phyloP scores from a whole-genome alignment of 2,888 invertebrate species.

The Scrobipalpa costella region DNA sequence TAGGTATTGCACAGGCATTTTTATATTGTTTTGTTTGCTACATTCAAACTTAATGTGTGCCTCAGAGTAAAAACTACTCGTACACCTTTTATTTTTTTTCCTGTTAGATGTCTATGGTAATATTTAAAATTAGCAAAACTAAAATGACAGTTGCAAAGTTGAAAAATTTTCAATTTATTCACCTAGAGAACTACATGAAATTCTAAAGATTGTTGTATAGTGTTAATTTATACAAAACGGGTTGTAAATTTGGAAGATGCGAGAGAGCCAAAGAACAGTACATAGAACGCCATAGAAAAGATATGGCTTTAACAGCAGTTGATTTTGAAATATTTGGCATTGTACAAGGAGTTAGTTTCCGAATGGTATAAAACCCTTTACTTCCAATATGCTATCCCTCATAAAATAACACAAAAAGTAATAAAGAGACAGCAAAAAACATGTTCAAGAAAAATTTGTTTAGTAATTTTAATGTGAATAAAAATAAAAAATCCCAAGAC shows the following conservation, averaged over 20 bases:
- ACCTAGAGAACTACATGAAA: no score
- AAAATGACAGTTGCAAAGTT: background rate
- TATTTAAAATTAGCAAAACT: background rate
- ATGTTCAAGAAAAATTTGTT: background rate
- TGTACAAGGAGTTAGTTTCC: conserved; percentile 77
- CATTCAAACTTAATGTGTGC: no score
- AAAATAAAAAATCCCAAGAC: background rate
- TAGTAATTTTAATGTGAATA: background rate
- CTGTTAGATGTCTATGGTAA: background rate
- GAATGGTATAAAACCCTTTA: conserved; percentile 56
- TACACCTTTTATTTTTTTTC: background rate
- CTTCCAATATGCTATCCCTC: background rate
- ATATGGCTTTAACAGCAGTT: background rate
- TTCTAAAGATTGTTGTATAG: background rate
- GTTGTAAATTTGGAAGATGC: background rate
- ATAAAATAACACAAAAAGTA: background rate
- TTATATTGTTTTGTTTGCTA: background rate
- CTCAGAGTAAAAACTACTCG: background rate
- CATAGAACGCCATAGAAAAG: background rate
- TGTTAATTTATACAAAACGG: background rate
- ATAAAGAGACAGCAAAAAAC: background rate
- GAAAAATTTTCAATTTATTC: background rate
- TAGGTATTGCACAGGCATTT: no score
- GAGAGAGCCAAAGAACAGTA: background rate
- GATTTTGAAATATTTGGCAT: conserved; percentile 77